Conservation (phyloP, 2,888 invertebrate genomes). For the Aphidoletes aphidimyza region DNA sequence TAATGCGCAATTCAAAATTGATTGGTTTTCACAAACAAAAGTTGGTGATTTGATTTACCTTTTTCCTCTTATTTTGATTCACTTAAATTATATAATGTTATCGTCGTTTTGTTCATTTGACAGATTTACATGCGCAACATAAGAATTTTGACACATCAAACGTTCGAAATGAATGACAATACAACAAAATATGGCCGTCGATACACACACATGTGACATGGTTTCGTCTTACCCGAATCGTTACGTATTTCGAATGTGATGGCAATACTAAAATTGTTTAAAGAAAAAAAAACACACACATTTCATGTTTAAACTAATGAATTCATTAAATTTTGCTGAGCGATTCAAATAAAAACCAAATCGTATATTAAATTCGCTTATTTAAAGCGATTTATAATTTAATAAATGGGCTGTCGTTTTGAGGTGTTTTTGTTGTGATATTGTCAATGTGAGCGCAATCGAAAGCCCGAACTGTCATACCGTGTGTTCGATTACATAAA, state of each 20-base stretch:
- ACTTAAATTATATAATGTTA: slow-evolving; percentile 48
- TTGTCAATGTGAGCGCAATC: background rate
- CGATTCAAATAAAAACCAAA: too few species aligned
- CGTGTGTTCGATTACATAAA: background rate
- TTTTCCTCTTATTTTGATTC: background rate
- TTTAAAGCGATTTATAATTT: too few species aligned
- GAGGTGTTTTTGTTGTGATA: background rate
- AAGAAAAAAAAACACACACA: too few species aligned
- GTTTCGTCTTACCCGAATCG: background rate
- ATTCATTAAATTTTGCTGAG: too few species aligned
- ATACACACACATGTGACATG: slow-evolving; percentile 2
- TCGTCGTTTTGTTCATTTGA: slow-evolving; percentile 18
- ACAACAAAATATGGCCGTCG: too few species aligned
- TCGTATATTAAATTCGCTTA: too few species aligned
- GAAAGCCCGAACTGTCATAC: background rate
- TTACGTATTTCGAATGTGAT: background rate
- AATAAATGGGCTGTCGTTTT: too few species aligned
- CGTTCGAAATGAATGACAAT: slow-evolving; percentile 8
- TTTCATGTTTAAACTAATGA: too few species aligned
- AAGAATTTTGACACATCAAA: slow-evolving; percentile 1
- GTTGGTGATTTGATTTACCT: background rate
- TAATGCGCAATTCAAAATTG: background rate
- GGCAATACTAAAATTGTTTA: background rate
- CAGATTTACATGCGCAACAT: background rate
- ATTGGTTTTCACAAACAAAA: background rate